Percentiles rank a stretch among this genome's conserved stretches.
Conservation (phyloP, 1,140 invertebrate genomes). For the Penaeus chinensis region DNA sequence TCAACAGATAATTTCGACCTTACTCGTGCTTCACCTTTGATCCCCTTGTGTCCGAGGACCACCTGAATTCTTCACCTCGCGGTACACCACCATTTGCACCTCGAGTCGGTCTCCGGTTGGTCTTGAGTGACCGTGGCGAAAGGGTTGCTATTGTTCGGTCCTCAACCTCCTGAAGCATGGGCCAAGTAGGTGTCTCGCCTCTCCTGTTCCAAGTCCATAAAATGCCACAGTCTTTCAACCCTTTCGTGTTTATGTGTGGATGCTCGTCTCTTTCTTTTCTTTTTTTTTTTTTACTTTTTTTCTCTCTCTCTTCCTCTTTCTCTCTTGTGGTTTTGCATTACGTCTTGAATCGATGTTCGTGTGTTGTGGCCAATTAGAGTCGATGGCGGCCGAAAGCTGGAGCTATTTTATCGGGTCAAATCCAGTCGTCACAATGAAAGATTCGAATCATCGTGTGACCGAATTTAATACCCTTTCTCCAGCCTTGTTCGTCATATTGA, state of each 20-base stretch:
- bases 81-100: constrained; percentile 33
- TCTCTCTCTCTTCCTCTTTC: constrained; percentile 24
- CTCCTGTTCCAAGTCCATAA: constrained; percentile 49
- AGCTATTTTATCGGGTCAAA: no score
- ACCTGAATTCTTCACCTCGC: constrained; percentile 3
- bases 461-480: no score
- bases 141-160: constrained; percentile 48
- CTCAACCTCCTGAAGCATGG: background rate
- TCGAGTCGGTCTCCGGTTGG: constrained; percentile 6
- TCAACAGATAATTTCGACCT: background rate
- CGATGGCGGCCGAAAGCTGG: background rate
- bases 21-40: background rate
- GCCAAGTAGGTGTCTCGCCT: constrained; percentile 34
- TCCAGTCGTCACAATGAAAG: no score
- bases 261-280: background rate
- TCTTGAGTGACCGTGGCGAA: constrained; percentile 53
- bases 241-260: constrained; percentile 17
- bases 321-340: background rate
- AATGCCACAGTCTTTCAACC: constrained; percentile 45
- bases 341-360: background rate
- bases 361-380: constrained; percentile 10
- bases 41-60: background rate
- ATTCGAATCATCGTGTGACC: no score
- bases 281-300: background rate
- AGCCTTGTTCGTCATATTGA: no score